phyloP scores from a whole-genome alignment of 2,113 vertebrate genomes.

The Cranoglanis bouderius region DNA sequence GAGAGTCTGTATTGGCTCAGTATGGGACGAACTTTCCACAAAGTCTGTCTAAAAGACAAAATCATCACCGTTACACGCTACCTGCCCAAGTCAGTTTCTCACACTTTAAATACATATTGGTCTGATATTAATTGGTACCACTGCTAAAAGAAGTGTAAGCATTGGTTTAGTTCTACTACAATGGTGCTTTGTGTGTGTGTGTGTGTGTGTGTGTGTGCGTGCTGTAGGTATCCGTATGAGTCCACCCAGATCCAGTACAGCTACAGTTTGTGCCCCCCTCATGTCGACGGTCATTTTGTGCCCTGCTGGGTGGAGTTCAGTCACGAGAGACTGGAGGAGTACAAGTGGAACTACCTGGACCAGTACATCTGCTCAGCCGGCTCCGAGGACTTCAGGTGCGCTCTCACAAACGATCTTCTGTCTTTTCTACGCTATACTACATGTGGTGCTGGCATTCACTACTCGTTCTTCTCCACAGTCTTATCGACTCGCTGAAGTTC shows the following conservation, averaged over 20 bases:
- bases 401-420: background rate
- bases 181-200: background rate
- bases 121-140: too few species aligned
- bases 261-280: slow-evolving; percentile 94
- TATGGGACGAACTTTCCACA: slow-evolving; percentile 97
- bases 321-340: slow-evolving; percentile 93
- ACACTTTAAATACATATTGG: background rate
- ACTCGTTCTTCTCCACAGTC: slow-evolving; percentile 62
- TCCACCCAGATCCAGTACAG: slow-evolving; percentile 94
- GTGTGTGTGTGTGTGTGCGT: background rate
- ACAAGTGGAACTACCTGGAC: slow-evolving; percentile 99
- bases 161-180: background rate
- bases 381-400: slow-evolving; percentile 95
- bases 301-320: slow-evolving; percentile 98
- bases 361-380: slow-evolving; percentile 98
- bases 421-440: background rate
- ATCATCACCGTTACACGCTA: slow-evolving; percentile 98
- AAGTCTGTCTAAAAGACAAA: slow-evolving; percentile 94
- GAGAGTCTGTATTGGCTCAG: slow-evolving; percentile 96
- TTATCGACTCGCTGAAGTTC: slow-evolving; percentile 96
- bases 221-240: slow-evolving; percentile 86
- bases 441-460: background rate
- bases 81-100: slow-evolving; percentile 87
- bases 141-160: background rate
- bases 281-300: slow-evolving; percentile 87